Percentiles rank a stretch among this genome's conserved stretches.
These are phyloP conservation scores for Nibea albiflora DNA, from an alignment of 2,113 vertebrate species.

Conservation along the genomic window DNA sequence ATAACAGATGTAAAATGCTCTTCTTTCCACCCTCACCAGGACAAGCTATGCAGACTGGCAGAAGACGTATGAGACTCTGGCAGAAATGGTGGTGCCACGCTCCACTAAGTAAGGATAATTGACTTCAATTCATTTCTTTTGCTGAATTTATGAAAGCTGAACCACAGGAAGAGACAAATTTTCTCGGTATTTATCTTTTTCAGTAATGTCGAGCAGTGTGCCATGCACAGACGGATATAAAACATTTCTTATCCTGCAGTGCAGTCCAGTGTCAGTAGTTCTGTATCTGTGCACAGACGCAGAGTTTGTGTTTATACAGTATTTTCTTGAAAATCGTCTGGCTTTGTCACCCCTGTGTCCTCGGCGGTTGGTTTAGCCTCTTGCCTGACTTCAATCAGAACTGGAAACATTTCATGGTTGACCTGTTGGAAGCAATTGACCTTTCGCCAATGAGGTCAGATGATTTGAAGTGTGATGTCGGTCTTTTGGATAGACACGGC, in stretches of 20 bases:
- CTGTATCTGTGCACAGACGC: too few species aligned
- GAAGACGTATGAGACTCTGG: slow-evolving; percentile 95
- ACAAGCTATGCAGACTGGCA: slow-evolving; percentile 93
- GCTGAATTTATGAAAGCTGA: not conserved
- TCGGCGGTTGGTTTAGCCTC: not conserved
- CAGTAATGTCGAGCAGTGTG: not conserved
- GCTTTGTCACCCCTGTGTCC: not conserved
- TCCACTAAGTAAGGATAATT: slow-evolving; percentile 94
- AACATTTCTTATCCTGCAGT: not conserved
- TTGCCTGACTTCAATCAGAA: slow-evolving; percentile 23
- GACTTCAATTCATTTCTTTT: not conserved
- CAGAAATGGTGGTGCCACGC: slow-evolving; percentile 98
- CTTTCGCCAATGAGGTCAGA: slow-evolving; percentile 32
- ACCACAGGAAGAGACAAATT: not conserved
- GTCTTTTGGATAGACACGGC: slow-evolving; percentile 1
- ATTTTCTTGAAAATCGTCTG: not conserved
- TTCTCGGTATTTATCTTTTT: not conserved
- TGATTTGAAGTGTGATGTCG: slow-evolving; percentile 14
- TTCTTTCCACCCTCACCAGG: slow-evolving; percentile 74
- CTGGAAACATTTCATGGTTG: slow-evolving; percentile 15
- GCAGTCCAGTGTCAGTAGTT: not conserved
- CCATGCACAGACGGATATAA: not conserved
- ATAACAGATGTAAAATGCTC: not conserved
- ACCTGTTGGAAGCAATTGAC: slow-evolving; percentile 33
- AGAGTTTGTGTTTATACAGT: not conserved